Evolutionary conservation across 2,888 invertebrate genomes (phyloP), one percentile per base, ranked within the genome.

Genomic region (Hedychridium roseum): DNA sequence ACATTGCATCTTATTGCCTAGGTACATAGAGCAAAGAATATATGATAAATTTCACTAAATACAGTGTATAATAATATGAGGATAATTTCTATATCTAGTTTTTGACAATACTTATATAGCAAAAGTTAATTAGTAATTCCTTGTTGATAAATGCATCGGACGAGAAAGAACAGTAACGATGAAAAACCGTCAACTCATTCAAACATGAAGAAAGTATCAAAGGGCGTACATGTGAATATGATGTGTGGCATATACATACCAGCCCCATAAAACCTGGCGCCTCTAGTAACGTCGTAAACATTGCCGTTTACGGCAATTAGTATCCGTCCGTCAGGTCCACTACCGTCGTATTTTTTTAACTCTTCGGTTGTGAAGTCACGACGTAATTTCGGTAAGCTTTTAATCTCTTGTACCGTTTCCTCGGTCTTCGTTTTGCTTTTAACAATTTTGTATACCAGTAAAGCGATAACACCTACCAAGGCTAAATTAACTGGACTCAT

Each of bases 241-340:
- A n/a, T n/a, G n/a, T n/a, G n/a, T n/a, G n/a, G n/a, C n/a, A n/a
- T n/a, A 30, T 26, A 43, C 57, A 78, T 82, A 95, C 97, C 95
- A 80, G 96, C 95, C 15, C 97, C 97, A 80, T 97, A 97, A 80
- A 94, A 95, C 57, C 88, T 84, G 73, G 89, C 91, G 50, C 94
- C 95, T 74, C 86, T 88, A 30, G 97, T 96, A 60, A 90, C 95
- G 82, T 98, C 97, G 81, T 94, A 98, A 40, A 98, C 91, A 82
- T 88, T 94, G 17, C 96, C 94, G 79, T 97, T 96, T 41, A 97
- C 92, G 5, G 94, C 97, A 31, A 98, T 87, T 58, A 97, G 82
- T 52, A 97, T 89, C 60, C 97, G 83, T 17, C 94, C 94, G 72
- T 96, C 95, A 20, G 88, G 82, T 71, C 89, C 91, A 43, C 82